phyloP scores from a whole-genome alignment of 2,797 vertebrate genomes.

The Gymnothorax reevesii region DNA sequence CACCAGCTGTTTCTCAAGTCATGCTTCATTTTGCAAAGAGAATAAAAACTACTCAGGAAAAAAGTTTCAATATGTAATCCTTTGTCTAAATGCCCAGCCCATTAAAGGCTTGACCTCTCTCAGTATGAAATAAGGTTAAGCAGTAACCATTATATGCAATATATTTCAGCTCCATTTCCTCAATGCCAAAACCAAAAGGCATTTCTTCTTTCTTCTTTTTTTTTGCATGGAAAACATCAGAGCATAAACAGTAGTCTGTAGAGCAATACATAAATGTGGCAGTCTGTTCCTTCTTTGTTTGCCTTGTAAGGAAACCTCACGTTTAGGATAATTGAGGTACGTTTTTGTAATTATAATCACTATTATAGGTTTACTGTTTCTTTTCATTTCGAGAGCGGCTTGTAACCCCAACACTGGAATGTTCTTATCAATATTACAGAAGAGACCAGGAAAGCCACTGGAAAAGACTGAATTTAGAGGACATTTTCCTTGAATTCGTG shows the following conservation, averaged over 20 bases:
- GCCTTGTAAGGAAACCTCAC: constrained; percentile 54
- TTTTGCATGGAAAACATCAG: constrained; percentile 47
- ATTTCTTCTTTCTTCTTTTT: constrained; percentile 27
- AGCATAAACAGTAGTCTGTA: constrained; percentile 46
- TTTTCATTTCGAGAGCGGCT: constrained; percentile 53
- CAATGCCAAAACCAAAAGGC: constrained; percentile 46
- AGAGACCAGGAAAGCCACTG: constrained; percentile 50
- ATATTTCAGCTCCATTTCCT: constrained; percentile 40
- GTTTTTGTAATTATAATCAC: constrained; percentile 51
- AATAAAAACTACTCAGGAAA: neutral
- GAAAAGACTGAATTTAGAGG: constrained; percentile 58
- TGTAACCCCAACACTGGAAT: constrained; percentile 41
- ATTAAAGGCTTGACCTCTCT: constrained; percentile 37
- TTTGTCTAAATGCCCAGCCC: constrained; percentile 31
- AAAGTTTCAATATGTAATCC: constrained; percentile 32
- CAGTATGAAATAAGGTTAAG: neutral
- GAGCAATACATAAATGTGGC: constrained; percentile 35
- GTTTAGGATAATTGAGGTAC: constrained; percentile 57
- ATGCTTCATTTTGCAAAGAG: constrained; percentile 28
- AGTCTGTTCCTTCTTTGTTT: constrained; percentile 53
- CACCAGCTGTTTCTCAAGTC: constrained; percentile 24
- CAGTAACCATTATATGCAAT: constrained; percentile 45
- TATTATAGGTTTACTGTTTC: constrained; percentile 38
- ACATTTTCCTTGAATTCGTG: constrained; percentile 54
- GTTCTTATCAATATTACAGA: constrained; percentile 45